A percentile compares a stretch with the other conserved stretches of the same genome.
These are phyloP conservation scores for Drosophila melanogaster DNA, from an alignment of 1,140 invertebrate species.

Conservation along the genomic window DNA sequence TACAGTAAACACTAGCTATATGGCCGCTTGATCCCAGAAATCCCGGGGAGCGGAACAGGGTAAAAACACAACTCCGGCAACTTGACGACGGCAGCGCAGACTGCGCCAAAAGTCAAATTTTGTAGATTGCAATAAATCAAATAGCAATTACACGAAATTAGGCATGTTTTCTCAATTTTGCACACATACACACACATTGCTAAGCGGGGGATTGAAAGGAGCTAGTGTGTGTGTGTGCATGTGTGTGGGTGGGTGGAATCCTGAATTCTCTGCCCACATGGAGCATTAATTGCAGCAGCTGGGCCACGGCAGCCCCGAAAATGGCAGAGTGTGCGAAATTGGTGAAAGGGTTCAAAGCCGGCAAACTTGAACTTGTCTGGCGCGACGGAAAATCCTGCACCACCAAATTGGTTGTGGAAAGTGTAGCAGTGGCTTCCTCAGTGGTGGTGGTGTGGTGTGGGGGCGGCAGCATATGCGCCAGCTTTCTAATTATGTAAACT, in stretches of 20 bases:
- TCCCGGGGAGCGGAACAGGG: slow-evolving; percentile 6
- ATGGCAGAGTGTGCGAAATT: slow-evolving; percentile 60
- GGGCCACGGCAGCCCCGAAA: slow-evolving; percentile 54
- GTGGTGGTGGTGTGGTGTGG: slow-evolving; percentile 21
- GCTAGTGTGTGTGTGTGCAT: background rate
- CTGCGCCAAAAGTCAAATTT: slow-evolving; percentile 84
- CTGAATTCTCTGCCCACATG: slow-evolving; percentile 43
- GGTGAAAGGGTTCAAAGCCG: slow-evolving; percentile 76
- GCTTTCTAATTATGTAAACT: slow-evolving; percentile 81
- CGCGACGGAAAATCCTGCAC: slow-evolving; percentile 40
- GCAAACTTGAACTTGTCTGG: slow-evolving; percentile 79
- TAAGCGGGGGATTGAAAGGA: background rate
- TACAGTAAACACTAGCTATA: slow-evolving; percentile 46
- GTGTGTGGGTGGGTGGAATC: slow-evolving; percentile 12
- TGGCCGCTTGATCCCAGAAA: slow-evolving; percentile 32
- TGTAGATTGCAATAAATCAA: slow-evolving; percentile 84
- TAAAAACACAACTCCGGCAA: slow-evolving; percentile 20
- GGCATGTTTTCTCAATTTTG: slow-evolving; percentile 84
- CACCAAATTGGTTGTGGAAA: slow-evolving; percentile 8
- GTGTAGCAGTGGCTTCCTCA: background rate
- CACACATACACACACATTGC: slow-evolving; percentile 35
- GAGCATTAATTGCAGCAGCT: slow-evolving; percentile 81
- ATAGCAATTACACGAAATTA: slow-evolving; percentile 85
- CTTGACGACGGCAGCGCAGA: slow-evolving; percentile 62
- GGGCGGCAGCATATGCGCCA: slow-evolving; percentile 69